Evolutionary conservation across 1,140 invertebrate species (phyloP).

Genomic region (Cotesia glomerata): DNA sequence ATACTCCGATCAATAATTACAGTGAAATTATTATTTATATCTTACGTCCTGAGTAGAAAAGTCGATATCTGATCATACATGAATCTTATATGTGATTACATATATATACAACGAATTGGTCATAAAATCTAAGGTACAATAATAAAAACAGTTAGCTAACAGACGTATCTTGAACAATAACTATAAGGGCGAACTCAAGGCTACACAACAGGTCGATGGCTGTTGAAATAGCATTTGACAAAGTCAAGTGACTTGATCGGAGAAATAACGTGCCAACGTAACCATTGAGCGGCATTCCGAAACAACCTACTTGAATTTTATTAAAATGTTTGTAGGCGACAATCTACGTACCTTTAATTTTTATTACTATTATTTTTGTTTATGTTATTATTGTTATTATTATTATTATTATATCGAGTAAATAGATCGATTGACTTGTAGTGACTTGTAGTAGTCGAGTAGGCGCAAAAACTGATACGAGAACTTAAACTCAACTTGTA

Average conservation of each 20-base stretch:
- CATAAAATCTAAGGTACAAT: no score
- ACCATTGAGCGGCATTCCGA: conserved; percentile 32
- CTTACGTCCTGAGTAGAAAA: no score
- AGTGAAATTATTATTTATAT: no score
- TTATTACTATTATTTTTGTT: no score
- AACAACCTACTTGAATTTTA: conserved; percentile 36
- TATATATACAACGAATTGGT: no score
- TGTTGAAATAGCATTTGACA: not conserved
- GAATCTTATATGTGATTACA: no score
- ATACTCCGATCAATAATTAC: no score
- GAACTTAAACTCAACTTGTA: not conserved
- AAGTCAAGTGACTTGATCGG: conserved; percentile 25
- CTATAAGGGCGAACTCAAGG: not conserved
- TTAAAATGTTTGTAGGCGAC: conserved; percentile 16
- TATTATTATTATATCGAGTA: no score
- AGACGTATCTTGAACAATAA: no score
- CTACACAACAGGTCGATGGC: conserved; percentile 9
- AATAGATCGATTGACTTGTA: conserved; percentile 6
- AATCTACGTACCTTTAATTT: not conserved
- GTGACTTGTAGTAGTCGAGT: not conserved
- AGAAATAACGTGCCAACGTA: not conserved
- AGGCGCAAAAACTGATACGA: not conserved
- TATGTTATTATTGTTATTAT: no score
- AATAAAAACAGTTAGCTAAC: no score
- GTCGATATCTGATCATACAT: no score